A percentile compares a stretch with the other conserved stretches of the same genome.
Conservation (phyloP, 2,113 vertebrate species). For the Dinomys branickii region DNA sequence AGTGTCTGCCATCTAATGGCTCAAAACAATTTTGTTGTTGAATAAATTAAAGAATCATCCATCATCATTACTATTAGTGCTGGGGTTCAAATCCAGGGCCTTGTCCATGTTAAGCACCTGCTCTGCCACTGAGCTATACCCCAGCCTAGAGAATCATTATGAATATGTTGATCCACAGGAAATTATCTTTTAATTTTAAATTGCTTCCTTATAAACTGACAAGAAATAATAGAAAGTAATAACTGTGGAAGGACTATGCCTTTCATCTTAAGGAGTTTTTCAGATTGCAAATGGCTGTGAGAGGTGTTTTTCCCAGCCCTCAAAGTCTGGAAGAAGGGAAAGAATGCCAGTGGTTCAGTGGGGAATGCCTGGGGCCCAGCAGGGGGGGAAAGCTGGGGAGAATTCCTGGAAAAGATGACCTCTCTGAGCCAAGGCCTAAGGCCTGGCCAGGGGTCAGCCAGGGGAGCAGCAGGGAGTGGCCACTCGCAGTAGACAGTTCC, state of each 20-base stretch:
- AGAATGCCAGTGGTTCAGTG: neutral
- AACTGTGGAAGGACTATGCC: neutral
- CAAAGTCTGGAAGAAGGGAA: neutral
- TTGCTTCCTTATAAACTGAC: conserved; percentile 37
- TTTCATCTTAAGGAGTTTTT: neutral
- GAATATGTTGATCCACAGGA: neutral
- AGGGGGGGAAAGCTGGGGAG: neutral
- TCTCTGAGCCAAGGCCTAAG: neutral
- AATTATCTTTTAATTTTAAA: conserved; percentile 28
- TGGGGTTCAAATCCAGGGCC: neutral
- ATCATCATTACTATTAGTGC: neutral
- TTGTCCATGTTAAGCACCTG: neutral
- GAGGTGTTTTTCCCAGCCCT: neutral
- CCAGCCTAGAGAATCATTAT: neutral
- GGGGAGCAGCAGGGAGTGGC: neutral
- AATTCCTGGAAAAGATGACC: neutral
- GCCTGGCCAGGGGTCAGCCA: neutral
- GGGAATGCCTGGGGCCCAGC: neutral
- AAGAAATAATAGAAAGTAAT: conserved; percentile 18
- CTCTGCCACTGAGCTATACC: neutral
- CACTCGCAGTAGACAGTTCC: neutral
- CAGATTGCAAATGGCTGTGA: neutral
- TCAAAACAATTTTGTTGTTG: neutral
- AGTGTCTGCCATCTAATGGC: neutral
- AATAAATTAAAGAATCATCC: neutral